Evolutionary conservation across 2,113 vertebrate species (phyloP).

Genomic region (Grammomys dolichurus): DNA sequence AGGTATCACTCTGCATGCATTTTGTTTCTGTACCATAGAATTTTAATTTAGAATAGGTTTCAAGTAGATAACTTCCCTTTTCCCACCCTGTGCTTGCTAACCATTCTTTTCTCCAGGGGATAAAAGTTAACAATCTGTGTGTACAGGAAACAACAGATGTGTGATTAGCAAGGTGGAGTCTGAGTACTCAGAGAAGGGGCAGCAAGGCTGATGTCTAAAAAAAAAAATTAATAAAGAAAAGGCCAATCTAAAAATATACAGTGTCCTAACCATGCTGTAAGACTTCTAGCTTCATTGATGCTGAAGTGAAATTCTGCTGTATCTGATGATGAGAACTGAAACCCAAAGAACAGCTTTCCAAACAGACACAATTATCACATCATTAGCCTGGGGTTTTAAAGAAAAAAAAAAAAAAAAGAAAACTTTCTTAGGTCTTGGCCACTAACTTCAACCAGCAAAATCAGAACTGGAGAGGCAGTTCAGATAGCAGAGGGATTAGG

Average conservation of each 20-base stretch:
- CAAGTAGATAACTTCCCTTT: background rate
- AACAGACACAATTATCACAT: background rate
- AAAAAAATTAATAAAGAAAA: constrained; percentile 46
- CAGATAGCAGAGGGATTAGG: no score
- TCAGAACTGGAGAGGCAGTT: background rate
- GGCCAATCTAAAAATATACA: background rate
- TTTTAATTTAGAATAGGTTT: constrained; percentile 42
- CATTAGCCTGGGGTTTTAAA: constrained; percentile 9
- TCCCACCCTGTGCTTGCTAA: constrained; percentile 38
- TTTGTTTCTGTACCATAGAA: constrained; percentile 42
- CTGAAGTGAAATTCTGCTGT: constrained; percentile 43
- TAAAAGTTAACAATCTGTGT: constrained; percentile 44
- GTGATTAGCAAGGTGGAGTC: constrained; percentile 35
- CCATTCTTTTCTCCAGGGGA: constrained; percentile 50
- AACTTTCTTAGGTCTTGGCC: constrained; percentile 15
- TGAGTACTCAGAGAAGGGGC: background rate
- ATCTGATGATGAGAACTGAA: background rate
- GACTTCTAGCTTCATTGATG: background rate
- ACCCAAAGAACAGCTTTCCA: constrained; percentile 42
- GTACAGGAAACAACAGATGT: constrained; percentile 34
- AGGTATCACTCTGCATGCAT: background rate
- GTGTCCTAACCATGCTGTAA: constrained; percentile 10
- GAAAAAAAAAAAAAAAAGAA: constrained; percentile 56
- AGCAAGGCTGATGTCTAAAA: background rate
- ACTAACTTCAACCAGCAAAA: background rate